Evolutionary conservation across 2,888 invertebrate genomes (phyloP), one percentile per base, ranked within the genome.

Genomic region (Coenonympha glycerion): DNA sequence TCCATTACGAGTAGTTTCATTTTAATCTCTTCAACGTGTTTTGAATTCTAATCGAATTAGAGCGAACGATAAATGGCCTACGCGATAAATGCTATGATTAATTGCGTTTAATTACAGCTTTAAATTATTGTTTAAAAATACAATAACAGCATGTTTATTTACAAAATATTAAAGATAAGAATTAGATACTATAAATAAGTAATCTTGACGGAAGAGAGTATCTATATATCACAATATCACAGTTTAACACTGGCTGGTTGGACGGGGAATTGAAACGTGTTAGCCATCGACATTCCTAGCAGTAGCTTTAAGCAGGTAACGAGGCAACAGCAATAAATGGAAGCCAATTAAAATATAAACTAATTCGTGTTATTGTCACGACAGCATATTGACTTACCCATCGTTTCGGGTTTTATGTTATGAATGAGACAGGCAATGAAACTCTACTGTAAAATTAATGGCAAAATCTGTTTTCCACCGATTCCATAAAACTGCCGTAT

Each of bases 41-140:
- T 71, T 66, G 60, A 69, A 70, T 69, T 63, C 59, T 71, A 73
- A 73, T 77, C 69, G 64, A 73, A 75, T 76, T 68, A 71, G 62
- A 71, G 63, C 65, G 63, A 64, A 62, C 63, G 60, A 62, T 63
- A 37, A 45, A 45, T 28, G 34, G 6, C 21, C 21, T 21, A n/a
- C 8, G 11, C 9, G 18, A 18, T 21, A 26, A 36, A 3, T 11
- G 34, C 34, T 36, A 34, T 39, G 21, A 16, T 24, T 26, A 18
- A 15, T 24, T 24, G 11, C 21, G 37, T 18, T 18, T 26, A 28
- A 39, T 24, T 8, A 15, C 24, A 2, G 9, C 24, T 24, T 39
- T 15, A 39, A 41, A 9, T 22, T 40, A 40, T 19, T 18, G 11
- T 36, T 18, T 36, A 19, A 19, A 6, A 16, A 8, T 6, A 24